These are phyloP conservation scores for Noctua janthe DNA, from an alignment of 2,888 invertebrate genomes.

Conservation along the genomic window DNA sequence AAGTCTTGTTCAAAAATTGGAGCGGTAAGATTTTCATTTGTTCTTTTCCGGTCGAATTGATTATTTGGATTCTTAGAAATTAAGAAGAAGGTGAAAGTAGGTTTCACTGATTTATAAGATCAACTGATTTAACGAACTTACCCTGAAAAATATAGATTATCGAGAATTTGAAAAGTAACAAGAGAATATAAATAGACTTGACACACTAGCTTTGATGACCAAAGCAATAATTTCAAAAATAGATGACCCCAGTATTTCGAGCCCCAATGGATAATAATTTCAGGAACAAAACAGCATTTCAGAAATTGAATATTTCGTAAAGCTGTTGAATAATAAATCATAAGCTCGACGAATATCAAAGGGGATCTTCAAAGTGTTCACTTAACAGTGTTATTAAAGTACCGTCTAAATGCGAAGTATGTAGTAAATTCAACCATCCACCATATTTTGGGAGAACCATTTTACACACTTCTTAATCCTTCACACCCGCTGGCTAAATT, in stretches of 20 bases:
- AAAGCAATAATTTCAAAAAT: constrained; percentile 19
- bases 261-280: constrained; percentile 53
- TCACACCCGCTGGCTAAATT: constrained; percentile 44
- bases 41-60: constrained; percentile 64
- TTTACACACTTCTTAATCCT: constrained; percentile 46
- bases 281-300: constrained; percentile 66
- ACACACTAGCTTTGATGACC: neutral
- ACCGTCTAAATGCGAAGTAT: constrained; percentile 73
- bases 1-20: constrained; percentile 70
- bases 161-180: constrained; percentile 8
- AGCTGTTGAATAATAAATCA: constrained; percentile 83
- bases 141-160: neutral
- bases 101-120: constrained; percentile 27
- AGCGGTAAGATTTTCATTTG: constrained; percentile 63
- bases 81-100: constrained; percentile 26
- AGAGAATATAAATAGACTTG: neutral
- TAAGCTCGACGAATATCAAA: constrained; percentile 82
- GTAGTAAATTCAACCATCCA: constrained; percentile 59
- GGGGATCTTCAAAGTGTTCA: constrained; percentile 82
- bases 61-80: constrained; percentile 57
- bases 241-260: constrained; percentile 20
- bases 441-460: constrained; percentile 51
- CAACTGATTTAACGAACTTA: constrained; percentile 1
- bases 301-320: constrained; percentile 75
- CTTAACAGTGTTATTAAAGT: constrained; percentile 80